Conservation (phyloP, 1,140 invertebrate species). For the Drosophila pandora region DNA sequence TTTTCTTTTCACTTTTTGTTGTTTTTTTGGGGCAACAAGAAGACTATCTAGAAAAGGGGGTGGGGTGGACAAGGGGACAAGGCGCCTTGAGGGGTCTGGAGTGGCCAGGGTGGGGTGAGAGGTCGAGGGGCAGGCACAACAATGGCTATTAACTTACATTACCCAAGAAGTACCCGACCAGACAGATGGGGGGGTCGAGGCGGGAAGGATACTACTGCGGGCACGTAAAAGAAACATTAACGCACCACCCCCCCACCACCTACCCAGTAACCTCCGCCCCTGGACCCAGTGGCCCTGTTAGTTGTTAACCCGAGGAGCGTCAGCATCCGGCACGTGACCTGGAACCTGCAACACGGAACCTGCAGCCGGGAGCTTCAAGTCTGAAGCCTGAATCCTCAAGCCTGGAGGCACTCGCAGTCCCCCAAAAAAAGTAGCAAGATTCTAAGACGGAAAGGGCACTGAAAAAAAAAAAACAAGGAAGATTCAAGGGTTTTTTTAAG, state of each 20-base stretch:
- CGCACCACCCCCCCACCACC: slow-evolving; percentile 27
- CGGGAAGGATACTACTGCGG: slow-evolving; percentile 13
- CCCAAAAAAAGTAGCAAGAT: neutral
- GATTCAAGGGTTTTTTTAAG: no score
- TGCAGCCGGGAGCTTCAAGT: neutral
- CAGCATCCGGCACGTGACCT: slow-evolving; percentile 61
- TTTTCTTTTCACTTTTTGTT: slow-evolving; percentile 6
- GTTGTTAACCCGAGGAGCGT: slow-evolving; percentile 66
- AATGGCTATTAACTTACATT: slow-evolving; percentile 80
- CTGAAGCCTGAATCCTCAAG: neutral
- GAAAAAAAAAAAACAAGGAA: no score
- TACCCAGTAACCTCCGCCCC: neutral
- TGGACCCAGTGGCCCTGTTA: slow-evolving; percentile 24
- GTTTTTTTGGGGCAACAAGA: neutral
- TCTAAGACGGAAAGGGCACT: no score
- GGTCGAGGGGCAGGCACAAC: slow-evolving; percentile 46
- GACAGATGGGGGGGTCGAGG: neutral
- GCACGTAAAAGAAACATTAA: slow-evolving; percentile 80
- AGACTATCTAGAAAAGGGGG: neutral
- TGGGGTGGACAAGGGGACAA: neutral
- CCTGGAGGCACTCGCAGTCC: neutral
- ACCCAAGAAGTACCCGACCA: slow-evolving; percentile 61
- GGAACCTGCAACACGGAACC: slow-evolving; percentile 20
- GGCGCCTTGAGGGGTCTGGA: neutral
- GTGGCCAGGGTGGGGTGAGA: neutral